Base-by-base conservation (phyloP, 2,113 vertebrate species). In the Carettochelys insculpta region DNA sequence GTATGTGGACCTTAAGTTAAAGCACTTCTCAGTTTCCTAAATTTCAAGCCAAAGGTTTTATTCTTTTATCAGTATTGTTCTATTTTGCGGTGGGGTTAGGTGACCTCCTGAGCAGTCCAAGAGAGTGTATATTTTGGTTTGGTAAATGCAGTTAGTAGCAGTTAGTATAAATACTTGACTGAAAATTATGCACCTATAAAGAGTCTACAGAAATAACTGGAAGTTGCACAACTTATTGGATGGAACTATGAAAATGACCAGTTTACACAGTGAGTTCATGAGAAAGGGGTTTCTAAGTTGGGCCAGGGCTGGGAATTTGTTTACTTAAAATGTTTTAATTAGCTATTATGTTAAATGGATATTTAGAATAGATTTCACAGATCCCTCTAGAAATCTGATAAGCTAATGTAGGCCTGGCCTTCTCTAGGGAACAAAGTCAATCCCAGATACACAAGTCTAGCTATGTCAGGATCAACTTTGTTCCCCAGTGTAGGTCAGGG, bases 291-390 rank as follows among this genome's bases (percentile, higher is more conserved):
- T 17, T 68, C n/a, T 68, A 68, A 68, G 19, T 22, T 68, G 61
- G 61, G 8, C 61, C 34, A 68, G n/a, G 61, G 34, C 45, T 76
- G 22, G 20, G 77, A 82, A 19, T 48, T 8, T 9, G 5, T 87
- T 89, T 75, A 16, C 73, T 91, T 31, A 24, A 48, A 20, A 45
- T 43, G 24, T 80, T 80, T 80, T 80, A 43, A 31, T 41, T 0
- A 81, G 38, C 20, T 11, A 50, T 53, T 10, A 71, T 56, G 51
- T 16, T 75, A 56, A 17, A 7, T 2, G 13, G 13, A 51, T 51
- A 58, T 92, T 85, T 89, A 71, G 20, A 41, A 38, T 50, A 88
- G 31, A 7, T 86, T 77, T 95, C 19, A 24, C 34, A 54, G 6
- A 7, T 1, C 27, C 71, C 77, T 47, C 29, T 68, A 41, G 54